These are phyloP conservation scores for Schizopygopsis malacanthus DNA, from an alignment of 2,797 vertebrate species.

Conservation along the genomic window DNA sequence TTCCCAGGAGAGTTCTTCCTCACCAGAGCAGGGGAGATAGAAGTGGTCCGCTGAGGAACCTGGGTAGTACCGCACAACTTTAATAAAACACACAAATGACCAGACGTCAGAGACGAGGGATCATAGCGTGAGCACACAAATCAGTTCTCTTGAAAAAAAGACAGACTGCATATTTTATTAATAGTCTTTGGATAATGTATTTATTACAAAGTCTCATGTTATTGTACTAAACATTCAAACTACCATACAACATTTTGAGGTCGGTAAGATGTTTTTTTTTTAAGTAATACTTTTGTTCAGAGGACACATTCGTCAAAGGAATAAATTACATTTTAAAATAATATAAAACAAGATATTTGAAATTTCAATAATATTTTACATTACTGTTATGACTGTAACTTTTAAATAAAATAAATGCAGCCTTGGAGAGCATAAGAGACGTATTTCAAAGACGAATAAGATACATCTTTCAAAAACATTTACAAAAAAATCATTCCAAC, in stretches of 20 bases:
- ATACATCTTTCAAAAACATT: not conserved
- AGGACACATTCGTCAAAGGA: not conserved
- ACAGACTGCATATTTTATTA: not conserved
- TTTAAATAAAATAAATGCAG: not conserved
- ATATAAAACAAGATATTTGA: not conserved
- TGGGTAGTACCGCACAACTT: slow-evolving; percentile 64
- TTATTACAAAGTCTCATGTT: no score
- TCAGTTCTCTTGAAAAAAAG: not conserved
- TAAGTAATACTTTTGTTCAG: not conserved
- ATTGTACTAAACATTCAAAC: not conserved
- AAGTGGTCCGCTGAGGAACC: slow-evolving; percentile 94
- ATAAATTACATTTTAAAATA: not conserved
- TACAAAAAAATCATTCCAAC: not conserved
- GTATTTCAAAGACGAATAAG: not conserved
- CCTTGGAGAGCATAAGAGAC: not conserved
- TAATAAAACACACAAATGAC: slow-evolving; percentile 39
- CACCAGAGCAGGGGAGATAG: slow-evolving; percentile 93
- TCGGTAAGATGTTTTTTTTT: not conserved
- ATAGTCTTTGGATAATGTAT: not conserved
- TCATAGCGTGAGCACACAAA: not conserved
- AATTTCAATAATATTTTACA: not conserved
- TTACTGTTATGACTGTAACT: not conserved
- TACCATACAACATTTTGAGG: not conserved
- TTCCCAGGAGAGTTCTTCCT: slow-evolving; percentile 94
- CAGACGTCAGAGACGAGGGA: slow-evolving; percentile 34